A percentile compares a stretch with the other conserved stretches of the same genome.
Conservation (phyloP, 2,113 vertebrate species). For the Tychaedon coryphoeus region DNA sequence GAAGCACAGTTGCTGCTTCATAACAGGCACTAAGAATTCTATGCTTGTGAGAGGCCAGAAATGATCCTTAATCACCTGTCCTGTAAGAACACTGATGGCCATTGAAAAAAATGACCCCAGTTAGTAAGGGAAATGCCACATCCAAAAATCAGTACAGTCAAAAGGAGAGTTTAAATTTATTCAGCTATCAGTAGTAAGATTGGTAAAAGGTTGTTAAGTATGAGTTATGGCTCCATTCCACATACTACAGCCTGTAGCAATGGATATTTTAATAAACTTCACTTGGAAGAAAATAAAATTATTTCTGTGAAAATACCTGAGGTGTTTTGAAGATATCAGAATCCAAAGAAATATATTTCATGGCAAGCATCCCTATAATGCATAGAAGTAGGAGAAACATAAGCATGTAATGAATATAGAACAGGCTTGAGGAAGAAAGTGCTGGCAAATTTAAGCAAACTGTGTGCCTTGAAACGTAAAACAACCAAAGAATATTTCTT, state of each 20-base stretch:
- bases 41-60: neutral
- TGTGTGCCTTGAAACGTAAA: neutral
- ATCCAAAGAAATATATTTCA: conserved; percentile 23
- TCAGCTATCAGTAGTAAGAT: neutral
- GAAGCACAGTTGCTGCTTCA: neutral
- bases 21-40: neutral
- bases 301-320: conserved; percentile 30
- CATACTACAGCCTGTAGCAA: neutral
- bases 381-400: neutral
- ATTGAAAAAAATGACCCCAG: neutral
- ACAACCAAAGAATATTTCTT: neutral
- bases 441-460: neutral
- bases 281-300: conserved; percentile 46
- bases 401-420: conserved; percentile 25
- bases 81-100: neutral
- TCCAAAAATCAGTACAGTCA: neutral
- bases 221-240: conserved; percentile 26
- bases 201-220: conserved; percentile 29
- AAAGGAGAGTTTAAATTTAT: conserved; percentile 16
- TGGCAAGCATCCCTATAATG: neutral
- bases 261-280: conserved; percentile 53
- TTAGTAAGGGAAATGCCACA: neutral
- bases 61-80: neutral
- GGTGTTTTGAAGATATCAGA: conserved; percentile 38
- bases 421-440: neutral